Percentiles rank a stretch among this genome's conserved stretches.
Conservation (phyloP, 2,797 vertebrate species). For the Enteromius viviparus region DNA sequence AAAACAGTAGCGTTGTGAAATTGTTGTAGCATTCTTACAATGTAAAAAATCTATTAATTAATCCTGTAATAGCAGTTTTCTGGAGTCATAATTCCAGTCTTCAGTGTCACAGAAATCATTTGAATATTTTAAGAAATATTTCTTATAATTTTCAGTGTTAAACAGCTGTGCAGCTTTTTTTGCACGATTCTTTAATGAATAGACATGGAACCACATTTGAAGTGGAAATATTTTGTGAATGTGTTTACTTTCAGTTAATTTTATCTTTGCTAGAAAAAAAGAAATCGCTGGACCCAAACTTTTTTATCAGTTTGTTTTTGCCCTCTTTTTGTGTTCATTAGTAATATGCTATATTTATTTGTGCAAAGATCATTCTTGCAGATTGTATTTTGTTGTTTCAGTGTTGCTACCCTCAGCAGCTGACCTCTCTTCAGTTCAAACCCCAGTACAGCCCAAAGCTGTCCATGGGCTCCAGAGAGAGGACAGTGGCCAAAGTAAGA, state of each 20-base stretch:
- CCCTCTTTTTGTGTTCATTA: constrained; percentile 9
- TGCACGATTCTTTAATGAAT: neutral
- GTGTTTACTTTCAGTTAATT: neutral
- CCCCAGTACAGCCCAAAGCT: constrained; percentile 66
- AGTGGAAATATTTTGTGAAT: neutral
- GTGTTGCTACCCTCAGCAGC: constrained; percentile 69
- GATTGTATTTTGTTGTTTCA: constrained; percentile 45
- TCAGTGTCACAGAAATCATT: neutral
- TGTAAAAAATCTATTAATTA: neutral
- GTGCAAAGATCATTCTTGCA: neutral
- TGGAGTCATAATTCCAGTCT: neutral
- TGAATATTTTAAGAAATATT: neutral
- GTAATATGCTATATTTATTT: constrained; percentile 9
- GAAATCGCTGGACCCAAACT: neutral
- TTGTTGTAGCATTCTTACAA: neutral
- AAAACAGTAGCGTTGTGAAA: neutral
- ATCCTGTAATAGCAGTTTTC: neutral
- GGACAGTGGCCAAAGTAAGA: constrained; percentile 56
- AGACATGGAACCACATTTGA: neutral
- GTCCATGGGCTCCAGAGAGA: constrained; percentile 65
- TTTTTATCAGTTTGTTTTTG: neutral
- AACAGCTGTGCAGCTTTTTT: neutral
- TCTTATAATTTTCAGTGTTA: neutral
- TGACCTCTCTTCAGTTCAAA: constrained; percentile 66
- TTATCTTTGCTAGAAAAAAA: neutral